Evolutionary conservation across 2,113 vertebrate species (phyloP), one percentile per base, ranked within the genome.

Genomic region (Oryzias celebensis): DNA sequence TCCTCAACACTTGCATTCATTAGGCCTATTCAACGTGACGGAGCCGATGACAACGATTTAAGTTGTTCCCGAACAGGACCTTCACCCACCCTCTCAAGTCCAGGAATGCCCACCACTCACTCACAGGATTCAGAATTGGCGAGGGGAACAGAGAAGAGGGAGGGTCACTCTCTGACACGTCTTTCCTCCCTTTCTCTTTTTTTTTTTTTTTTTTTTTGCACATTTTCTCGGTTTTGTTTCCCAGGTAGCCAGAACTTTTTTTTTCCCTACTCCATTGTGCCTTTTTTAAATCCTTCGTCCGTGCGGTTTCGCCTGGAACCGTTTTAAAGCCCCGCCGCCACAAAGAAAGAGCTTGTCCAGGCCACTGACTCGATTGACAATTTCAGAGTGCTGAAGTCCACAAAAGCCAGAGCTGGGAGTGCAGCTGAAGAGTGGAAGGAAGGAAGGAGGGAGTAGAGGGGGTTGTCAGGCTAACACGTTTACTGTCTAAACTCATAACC

Each of bases 41-140:
- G 90, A 91, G 88, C 90, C 91, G 92, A 94, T 96, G 95, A 95
- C 95, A 96, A 93, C 92, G 91, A 96, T 96, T 95, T 94, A 96
- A 95, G 92, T 82, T 51, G 91, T 88, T 93, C 85, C 90, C 83
- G 88, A 91, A 83, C 81, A 71, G 80, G 50, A 79, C 76, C 71
- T 68, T 77, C 85, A 73, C 73, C 87, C 81, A 83, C 72, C 85
- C 75, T 73, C 81, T 85, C 80, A 78, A 73, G 73, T 63, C 66
- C 62, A 74, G 65, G 77, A 79, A 79, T 75, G 78, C 60, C 71
- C 80, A 81, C 85, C 78, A 72, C 83, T 88, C 77, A 79, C 73
- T 83, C 74, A 42, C 58, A 87, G 69, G 71, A 76, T 71, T 85
- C 74, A 53, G 76, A 87, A 77, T 80, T 85, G 85, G 83, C 81